Evolutionary conservation across 2,113 vertebrate species (phyloP).

Genomic region (Mus pahari): DNA sequence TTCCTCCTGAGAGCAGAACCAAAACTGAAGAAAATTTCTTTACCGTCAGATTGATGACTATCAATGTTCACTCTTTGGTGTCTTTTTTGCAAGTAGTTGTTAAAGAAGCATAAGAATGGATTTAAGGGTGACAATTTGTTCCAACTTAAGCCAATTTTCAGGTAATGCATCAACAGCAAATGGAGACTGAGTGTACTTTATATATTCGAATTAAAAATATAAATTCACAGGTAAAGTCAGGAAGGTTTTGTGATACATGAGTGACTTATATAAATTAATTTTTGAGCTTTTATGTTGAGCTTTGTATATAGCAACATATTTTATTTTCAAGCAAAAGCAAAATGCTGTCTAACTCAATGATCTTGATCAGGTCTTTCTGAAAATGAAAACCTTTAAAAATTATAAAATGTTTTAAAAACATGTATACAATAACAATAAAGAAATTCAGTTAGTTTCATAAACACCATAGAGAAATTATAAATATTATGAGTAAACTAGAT

Average conservation of each 20-base stretch:
- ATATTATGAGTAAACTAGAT: background rate
- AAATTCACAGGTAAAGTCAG: background rate
- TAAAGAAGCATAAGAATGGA: background rate
- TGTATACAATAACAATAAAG: background rate
- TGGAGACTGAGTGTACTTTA: background rate
- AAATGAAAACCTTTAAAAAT: background rate
- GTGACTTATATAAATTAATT: background rate
- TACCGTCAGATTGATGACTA: background rate
- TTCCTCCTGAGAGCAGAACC: background rate
- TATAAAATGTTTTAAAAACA: background rate
- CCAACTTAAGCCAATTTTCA: background rate
- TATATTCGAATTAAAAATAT: background rate
- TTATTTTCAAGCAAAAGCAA: background rate
- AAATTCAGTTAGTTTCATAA: background rate
- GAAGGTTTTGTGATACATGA: background rate
- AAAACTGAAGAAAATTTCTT: background rate
- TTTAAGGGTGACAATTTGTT: background rate
- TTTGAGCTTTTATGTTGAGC: background rate
- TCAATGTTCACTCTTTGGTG: background rate
- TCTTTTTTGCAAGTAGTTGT: background rate
- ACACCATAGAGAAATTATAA: background rate
- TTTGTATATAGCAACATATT: background rate
- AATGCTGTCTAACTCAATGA: background rate
- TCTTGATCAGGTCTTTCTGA: background rate
- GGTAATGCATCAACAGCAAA: background rate